phyloP scores from a whole-genome alignment of 35 echinoderm and acorn worm species.

The Ptychodera flava region DNA sequence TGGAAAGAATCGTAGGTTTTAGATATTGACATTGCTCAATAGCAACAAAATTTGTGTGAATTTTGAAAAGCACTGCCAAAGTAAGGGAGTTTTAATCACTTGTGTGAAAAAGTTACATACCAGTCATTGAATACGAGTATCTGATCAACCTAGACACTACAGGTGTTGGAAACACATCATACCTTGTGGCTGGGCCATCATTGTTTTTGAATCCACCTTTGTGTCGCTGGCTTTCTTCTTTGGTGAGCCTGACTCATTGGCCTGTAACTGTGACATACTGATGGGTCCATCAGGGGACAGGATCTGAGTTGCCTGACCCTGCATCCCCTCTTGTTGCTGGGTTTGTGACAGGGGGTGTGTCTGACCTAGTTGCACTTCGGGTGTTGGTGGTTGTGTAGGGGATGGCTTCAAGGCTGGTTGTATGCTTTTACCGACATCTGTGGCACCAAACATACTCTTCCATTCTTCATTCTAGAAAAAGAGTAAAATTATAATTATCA shows the following conservation, averaged over 20 bases:
- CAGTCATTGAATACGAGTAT: too few species aligned
- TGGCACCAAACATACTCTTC: constrained; percentile 79
- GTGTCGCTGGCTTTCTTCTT: constrained; percentile 52
- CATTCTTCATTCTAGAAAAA: constrained; percentile 83
- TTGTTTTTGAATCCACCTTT: too few species aligned
- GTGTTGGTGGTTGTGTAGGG: neutral
- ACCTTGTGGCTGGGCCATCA: constrained; percentile 47
- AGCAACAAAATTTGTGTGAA: too few species aligned
- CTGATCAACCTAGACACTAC: too few species aligned
- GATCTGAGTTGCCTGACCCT: neutral
- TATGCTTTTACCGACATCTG: constrained; percentile 4
- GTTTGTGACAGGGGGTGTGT: neutral
- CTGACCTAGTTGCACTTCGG: neutral
- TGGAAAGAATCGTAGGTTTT: too few species aligned
- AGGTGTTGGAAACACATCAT: too few species aligned
- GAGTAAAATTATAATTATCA: neutral
- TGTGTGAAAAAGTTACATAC: too few species aligned
- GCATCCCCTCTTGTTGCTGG: neutral
- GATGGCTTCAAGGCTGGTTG: constrained; percentile 3
- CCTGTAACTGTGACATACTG: constrained; percentile 92
- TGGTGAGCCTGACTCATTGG: constrained; percentile 60
- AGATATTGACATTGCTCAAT: too few species aligned
- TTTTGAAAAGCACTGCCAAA: too few species aligned
- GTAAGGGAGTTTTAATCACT: too few species aligned
- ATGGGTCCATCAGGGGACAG: constrained; percentile 62